Percentiles rank a stretch among this genome's conserved stretches.
phyloP scores from a whole-genome alignment of 1,140 invertebrate genomes.

The Manduca sexta region DNA sequence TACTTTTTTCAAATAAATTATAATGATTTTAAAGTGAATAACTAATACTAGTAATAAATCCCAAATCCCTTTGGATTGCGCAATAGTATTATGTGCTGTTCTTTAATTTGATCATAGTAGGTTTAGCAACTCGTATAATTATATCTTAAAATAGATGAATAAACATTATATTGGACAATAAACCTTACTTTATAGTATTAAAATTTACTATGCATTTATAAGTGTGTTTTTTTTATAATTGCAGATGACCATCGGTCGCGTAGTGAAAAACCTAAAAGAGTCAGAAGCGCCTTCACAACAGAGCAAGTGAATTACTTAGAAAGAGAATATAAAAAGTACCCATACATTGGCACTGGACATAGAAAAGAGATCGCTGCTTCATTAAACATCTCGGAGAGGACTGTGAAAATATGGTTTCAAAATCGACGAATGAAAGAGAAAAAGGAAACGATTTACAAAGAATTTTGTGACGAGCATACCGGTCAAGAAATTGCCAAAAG shows the following conservation, averaged over 20 bases:
- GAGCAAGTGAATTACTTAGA: slow-evolving; percentile 51
- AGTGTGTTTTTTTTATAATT: neutral
- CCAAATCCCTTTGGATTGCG: too few species aligned
- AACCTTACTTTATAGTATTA: too few species aligned
- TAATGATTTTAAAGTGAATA: too few species aligned
- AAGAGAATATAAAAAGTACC: slow-evolving; percentile 40
- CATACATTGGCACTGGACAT: slow-evolving; percentile 61
- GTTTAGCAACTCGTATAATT: too few species aligned
- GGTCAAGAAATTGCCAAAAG: slow-evolving; percentile 24
- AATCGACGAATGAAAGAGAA: slow-evolving; percentile 88
- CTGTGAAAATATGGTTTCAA: slow-evolving; percentile 95
- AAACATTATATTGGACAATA: too few species aligned
- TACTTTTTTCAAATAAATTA: too few species aligned
- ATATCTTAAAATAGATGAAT: too few species aligned
- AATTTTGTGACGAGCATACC: slow-evolving; percentile 21
- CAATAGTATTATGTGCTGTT: too few species aligned
- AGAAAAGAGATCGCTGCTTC: slow-evolving; percentile 88
- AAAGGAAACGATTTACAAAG: slow-evolving; percentile 28
- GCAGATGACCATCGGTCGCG: neutral
- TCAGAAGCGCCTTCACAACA: slow-evolving; percentile 51
- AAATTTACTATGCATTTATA: too few species aligned
- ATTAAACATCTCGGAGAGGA: slow-evolving; percentile 81
- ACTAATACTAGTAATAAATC: too few species aligned
- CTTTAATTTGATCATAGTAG: too few species aligned
- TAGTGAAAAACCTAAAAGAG: slow-evolving; percentile 37